Base-by-base conservation (phyloP, 2,797 vertebrate species). In the Caiman crocodilus region DNA sequence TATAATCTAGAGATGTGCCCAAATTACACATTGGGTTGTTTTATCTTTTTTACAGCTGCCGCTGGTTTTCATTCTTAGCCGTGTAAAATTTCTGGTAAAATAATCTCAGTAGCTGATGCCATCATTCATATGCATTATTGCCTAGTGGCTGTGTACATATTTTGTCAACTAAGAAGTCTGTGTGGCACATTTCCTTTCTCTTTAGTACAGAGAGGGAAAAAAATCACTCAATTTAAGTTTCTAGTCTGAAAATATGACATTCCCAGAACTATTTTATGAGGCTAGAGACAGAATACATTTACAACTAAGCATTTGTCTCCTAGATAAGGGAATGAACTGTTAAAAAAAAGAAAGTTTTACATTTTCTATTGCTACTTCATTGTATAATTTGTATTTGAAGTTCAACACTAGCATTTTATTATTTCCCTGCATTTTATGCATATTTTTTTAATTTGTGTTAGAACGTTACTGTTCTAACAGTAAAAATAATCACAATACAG, bases 51-150 rank as follows among this genome's bases (percentile, higher is more conserved):
- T 63, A 9, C 65, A 79, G 80, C 63, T 82, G 78, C 79, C 67
- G 63, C 79, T 92, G 80, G 85, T 79, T 94, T 89, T 50, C 42
- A 50, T 50, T 50, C 42, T 89, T 91, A 76, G 57, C 2, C 58
- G 23, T 35, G 8, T 80, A 84, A 88, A n/a, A 92, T 89, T 96
- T 86, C 75, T 60, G 26, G 79, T 60, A n/a, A 95, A 59, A 64
- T 32, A 91, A 89, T 2, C 4, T 81, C 17, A 80, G 69, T 75
- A 90, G 65, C 71, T 80, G 42, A 90, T n/a, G 61, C 76, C 25
- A 56, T 55, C 1, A 84, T 89, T 96, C 92, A 30, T 73, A 84
- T 94, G 32, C 56, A 7, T 28, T 56, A 80, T 79, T 32, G 58
- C 57, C 91, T 91, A 76, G 30, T 64, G 85, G 57, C 91, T 84